Evolutionary conservation across 2,888 invertebrate species (phyloP).

Genomic region (Eupithecia centaureata): DNA sequence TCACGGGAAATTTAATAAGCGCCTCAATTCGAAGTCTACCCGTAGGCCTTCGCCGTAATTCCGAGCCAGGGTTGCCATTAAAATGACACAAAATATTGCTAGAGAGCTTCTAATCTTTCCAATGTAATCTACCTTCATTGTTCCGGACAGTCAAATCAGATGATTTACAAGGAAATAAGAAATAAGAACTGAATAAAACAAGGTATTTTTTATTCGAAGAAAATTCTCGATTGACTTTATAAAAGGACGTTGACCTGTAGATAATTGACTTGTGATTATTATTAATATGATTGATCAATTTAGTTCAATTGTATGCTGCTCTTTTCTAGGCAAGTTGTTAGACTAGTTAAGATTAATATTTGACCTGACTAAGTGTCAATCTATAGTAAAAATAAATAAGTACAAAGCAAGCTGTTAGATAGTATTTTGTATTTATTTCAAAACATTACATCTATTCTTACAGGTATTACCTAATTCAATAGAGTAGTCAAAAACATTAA

Average conservation of each 20-base stretch:
- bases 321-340: background rate
- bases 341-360: too few relatives aligned
- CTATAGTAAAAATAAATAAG: background rate
- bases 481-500: too few relatives aligned
- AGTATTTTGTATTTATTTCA: too few relatives aligned
- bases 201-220: background rate
- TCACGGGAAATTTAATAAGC: slow-evolving; percentile 57
- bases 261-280: background rate
- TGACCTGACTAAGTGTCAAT: too few relatives aligned
- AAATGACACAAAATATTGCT: slow-evolving; percentile 11
- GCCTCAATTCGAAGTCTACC: slow-evolving; percentile 44
- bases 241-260: background rate
- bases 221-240: slow-evolving; percentile 1
- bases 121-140: slow-evolving; percentile 15
- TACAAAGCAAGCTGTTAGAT: too few relatives aligned
- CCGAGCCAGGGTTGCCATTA: slow-evolving; percentile 30
- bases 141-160: slow-evolving; percentile 8
- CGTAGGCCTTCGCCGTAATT: slow-evolving; percentile 37
- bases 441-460: too few relatives aligned
- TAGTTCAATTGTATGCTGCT: too few relatives aligned
- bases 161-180: slow-evolving; percentile 9
- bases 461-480: too few relatives aligned
- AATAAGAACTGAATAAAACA: slow-evolving; percentile 11
- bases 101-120: slow-evolving; percentile 11
- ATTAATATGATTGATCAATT: background rate